Conservation (phyloP, 2,797 vertebrate genomes). For the Heteromormyrus szaboi region DNA sequence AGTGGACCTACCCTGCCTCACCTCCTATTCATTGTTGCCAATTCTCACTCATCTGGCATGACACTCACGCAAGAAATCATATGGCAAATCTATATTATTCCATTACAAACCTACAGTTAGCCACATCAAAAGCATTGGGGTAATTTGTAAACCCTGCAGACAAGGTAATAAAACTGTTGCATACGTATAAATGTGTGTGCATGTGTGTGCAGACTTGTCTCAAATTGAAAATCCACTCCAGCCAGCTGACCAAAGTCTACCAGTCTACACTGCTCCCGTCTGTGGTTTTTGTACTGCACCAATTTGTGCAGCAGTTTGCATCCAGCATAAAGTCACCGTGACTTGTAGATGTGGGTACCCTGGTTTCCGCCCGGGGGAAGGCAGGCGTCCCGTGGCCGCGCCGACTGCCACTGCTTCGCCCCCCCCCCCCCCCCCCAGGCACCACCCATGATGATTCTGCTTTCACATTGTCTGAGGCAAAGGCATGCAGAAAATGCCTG, state of each 20-base stretch:
- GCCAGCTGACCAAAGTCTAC: neutral
- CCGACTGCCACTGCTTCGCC: neutral
- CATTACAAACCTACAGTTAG: neutral
- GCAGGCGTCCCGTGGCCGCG: neutral
- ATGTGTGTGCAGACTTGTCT: neutral
- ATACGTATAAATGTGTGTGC: neutral
- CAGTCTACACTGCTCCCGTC: neutral
- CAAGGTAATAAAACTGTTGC: neutral
- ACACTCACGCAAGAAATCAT: neutral
- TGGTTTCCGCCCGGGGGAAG: neutral
- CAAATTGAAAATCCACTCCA: neutral
- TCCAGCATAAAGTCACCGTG: neutral
- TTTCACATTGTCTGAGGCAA: neutral
- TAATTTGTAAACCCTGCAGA: neutral
- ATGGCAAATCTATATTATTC: neutral
- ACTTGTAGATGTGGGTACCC: neutral
- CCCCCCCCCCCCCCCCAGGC: neutral
- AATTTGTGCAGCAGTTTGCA: neutral
- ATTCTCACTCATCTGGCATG: neutral
- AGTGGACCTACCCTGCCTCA: neutral
- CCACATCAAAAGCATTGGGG: neutral
- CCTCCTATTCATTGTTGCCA: neutral
- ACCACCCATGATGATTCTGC: neutral
- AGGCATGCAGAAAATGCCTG: neutral
- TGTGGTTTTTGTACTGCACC: neutral